Percentiles rank a stretch among this genome's conserved stretches.
phyloP scores from a whole-genome alignment of 2,113 vertebrate species.

The Puntigrus tetrazona region DNA sequence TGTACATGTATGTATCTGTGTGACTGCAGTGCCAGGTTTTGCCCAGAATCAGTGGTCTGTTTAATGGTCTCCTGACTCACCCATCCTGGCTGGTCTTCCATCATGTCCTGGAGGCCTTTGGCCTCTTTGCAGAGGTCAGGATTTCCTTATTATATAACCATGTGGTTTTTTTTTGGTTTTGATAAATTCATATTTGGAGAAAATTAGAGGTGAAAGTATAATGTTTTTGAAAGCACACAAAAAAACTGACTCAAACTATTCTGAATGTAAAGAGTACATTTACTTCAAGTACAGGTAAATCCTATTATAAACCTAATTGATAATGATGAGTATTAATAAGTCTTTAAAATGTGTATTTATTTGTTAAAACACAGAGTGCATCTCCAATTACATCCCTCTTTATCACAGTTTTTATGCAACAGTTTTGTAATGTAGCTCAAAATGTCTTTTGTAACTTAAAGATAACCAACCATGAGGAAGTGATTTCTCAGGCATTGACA shows the following conservation, averaged over 20 bases:
- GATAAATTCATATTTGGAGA: neutral
- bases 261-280: neutral
- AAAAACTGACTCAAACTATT: neutral
- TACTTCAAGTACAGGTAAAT: neutral
- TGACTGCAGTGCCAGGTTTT: constrained; percentile 79
- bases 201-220: neutral
- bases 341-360: no score
- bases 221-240: neutral
- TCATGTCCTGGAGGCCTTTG: constrained; percentile 87
- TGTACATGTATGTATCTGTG: neutral
- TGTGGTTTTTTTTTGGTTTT: neutral
- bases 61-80: constrained; percentile 79
- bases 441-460: constrained; percentile 64
- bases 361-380: neutral
- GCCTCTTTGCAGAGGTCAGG: constrained; percentile 89
- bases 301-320: neutral
- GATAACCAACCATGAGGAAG: constrained; percentile 89
- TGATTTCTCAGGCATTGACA: constrained; percentile 85
- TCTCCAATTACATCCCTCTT: neutral
- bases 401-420: neutral
- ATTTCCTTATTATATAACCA: neutral
- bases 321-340: no score
- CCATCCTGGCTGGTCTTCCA: constrained; percentile 85
- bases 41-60: constrained; percentile 78
- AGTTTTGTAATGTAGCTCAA: neutral